Conservation (phyloP, 2,888 invertebrate species). For the Germaria angustata region DNA sequence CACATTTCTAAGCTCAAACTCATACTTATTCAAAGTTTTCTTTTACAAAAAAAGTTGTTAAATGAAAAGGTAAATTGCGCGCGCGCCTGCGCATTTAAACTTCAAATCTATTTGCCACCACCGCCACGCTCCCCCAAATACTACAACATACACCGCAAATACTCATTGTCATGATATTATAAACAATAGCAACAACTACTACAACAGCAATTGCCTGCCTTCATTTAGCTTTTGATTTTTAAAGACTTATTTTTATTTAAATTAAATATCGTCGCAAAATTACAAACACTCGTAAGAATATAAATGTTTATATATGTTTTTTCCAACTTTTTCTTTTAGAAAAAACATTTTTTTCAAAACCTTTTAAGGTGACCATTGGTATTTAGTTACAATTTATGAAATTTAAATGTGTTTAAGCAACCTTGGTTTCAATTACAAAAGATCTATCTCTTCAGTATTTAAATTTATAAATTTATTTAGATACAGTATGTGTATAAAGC, state of each 20-base stretch:
- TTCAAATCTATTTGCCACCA: slow-evolving; percentile 44
- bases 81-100: slow-evolving; percentile 64
- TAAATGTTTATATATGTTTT: slow-evolving; percentile 3
- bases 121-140: not conserved
- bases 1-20: slow-evolving; percentile 19
- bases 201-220: not conserved
- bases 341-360: not conserved
- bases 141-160: not conserved
- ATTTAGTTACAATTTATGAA: slow-evolving; percentile 32
- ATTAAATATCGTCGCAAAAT: slow-evolving; percentile 56
- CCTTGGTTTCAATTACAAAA: slow-evolving; percentile 40
- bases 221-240: slow-evolving; percentile 25
- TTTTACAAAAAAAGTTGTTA: slow-evolving; percentile 8
- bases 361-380: slow-evolving; percentile 51
- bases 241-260: slow-evolving; percentile 26
- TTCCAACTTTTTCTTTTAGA: not conserved
- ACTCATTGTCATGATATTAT: slow-evolving; percentile 42
- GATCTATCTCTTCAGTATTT: not conserved
- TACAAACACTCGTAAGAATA: slow-evolving; percentile 39
- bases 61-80: slow-evolving; percentile 40
- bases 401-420: slow-evolving; percentile 17
- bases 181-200: slow-evolving; percentile 28
- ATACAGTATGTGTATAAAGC: no score
- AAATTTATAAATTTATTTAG: not conserved
- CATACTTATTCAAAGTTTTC: not conserved